Conservation (phyloP, 2,113 vertebrate species). For the Nerophis lumbriciformis region DNA sequence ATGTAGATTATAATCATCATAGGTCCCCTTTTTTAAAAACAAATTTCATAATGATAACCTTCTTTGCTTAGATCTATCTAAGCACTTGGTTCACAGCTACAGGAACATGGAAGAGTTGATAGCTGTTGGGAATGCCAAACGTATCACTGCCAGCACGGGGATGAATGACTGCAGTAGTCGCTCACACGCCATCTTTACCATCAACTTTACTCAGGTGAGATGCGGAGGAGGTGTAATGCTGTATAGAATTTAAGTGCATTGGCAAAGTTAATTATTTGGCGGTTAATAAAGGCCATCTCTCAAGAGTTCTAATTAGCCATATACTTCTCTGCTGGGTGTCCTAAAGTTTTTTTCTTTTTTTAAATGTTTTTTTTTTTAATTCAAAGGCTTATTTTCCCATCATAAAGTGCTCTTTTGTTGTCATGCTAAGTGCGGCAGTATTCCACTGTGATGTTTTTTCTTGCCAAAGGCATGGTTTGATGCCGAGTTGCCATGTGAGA, state of each 20-base stretch:
- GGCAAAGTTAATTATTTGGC: constrained; percentile 8
- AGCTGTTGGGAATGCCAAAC: constrained; percentile 82
- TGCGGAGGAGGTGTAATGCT: background rate
- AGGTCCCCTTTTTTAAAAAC: no score
- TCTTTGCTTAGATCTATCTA: constrained; percentile 80
- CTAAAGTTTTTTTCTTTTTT: constrained; percentile 10
- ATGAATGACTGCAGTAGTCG: constrained; percentile 92
- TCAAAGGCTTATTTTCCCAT: constrained; percentile 22
- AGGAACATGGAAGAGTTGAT: constrained; percentile 87
- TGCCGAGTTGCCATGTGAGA: constrained; percentile 86
- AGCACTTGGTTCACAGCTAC: constrained; percentile 86
- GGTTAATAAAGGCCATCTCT: constrained; percentile 15
- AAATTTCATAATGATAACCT: background rate
- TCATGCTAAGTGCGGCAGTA: constrained; percentile 6
- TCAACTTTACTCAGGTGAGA: constrained; percentile 89
- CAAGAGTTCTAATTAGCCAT: constrained; percentile 27
- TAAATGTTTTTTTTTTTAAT: no score
- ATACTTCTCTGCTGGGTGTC: constrained; percentile 20
- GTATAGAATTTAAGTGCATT: background rate
- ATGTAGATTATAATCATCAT: no score
- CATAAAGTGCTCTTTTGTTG: constrained; percentile 14
- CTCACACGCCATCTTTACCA: constrained; percentile 93
- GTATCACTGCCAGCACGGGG: constrained; percentile 81
- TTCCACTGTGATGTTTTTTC: constrained; percentile 17
- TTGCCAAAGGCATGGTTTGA: constrained; percentile 83